Evolutionary conservation across 2,888 invertebrate genomes (phyloP).

Genomic region (Cheilosia vulpina): DNA sequence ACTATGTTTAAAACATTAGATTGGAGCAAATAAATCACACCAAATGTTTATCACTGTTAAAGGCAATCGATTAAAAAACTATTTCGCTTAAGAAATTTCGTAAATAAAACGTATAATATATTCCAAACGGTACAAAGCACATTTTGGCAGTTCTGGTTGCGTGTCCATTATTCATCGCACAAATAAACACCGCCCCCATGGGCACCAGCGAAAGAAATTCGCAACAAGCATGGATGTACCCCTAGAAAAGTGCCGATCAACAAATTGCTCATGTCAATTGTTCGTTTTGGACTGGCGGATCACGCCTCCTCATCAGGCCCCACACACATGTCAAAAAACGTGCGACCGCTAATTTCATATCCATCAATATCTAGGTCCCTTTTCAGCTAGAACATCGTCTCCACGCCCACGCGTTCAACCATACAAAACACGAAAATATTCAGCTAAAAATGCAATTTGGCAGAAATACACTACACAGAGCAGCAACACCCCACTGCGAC

Average conservation of each 20-base stretch:
- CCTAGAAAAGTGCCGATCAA: background rate
- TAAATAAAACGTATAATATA: conserved; percentile 5
- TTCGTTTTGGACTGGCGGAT: background rate
- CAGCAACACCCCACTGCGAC: conserved; percentile 4
- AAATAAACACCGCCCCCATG: conserved; percentile 19
- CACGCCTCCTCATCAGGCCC: conserved; percentile 29
- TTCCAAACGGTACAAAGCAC: background rate
- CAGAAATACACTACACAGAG: conserved; percentile 25
- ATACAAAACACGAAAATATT: conserved; percentile 17
- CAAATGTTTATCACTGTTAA: conserved; percentile 14
- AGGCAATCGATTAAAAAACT: conserved; percentile 23
- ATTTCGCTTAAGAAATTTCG: conserved; percentile 13
- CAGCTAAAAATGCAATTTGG: conserved; percentile 42
- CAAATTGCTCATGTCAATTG: conserved; percentile 23
- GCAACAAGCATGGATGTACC: background rate
- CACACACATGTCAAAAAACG: conserved; percentile 38
- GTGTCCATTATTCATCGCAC: conserved; percentile 20
- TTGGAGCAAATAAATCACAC: background rate
- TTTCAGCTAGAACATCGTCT: conserved; percentile 19
- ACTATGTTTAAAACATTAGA: background rate
- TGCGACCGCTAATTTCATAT: conserved; percentile 55
- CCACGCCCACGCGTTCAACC: conserved; percentile 9
- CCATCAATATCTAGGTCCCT: conserved; percentile 20
- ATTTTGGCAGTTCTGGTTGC: conserved; percentile 32
- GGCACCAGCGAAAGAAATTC: background rate